Percentiles rank a stretch among this genome's conserved stretches.
Evolutionary conservation across 2,113 vertebrate genomes (phyloP).

Genomic region (Aramus guarauna): DNA sequence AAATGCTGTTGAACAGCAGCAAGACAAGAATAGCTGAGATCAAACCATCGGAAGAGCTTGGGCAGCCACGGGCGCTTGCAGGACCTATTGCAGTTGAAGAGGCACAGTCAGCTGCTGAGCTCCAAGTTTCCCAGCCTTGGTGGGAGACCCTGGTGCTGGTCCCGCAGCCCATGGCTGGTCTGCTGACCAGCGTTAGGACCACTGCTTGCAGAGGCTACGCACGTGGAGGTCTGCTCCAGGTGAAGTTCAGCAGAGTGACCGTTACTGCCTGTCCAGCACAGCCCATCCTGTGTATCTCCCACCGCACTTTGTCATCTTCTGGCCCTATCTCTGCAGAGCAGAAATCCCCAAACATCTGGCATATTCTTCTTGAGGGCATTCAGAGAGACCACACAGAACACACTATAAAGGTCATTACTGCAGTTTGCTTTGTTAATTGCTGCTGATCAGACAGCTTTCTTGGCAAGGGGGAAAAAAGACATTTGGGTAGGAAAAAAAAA

Average conservation of each 20-base stretch:
- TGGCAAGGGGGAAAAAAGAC: not conserved
- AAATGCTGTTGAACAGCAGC: not conserved
- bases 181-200: fast-evolving
- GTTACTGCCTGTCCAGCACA: not conserved
- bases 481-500: not conserved
- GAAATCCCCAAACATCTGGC: not conserved
- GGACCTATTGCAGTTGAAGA: not conserved
- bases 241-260: not conserved
- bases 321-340: not conserved
- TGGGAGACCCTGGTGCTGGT: not conserved
- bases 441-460: not conserved
- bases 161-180: no score
- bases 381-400: not conserved
- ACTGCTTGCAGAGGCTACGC: not conserved
- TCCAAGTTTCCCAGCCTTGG: not conserved
- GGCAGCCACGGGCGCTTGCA: not conserved
- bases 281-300: not conserved
- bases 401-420: not conserved
- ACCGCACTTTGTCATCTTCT: not conserved
- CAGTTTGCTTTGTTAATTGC: slow-evolving; percentile 15
- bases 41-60: not conserved
- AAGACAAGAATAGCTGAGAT: not conserved
- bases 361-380: not conserved
- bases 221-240: not conserved
- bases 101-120: not conserved